phyloP scores from a whole-genome alignment of 2,888 invertebrate genomes.

The Cheilosia variabilis region DNA sequence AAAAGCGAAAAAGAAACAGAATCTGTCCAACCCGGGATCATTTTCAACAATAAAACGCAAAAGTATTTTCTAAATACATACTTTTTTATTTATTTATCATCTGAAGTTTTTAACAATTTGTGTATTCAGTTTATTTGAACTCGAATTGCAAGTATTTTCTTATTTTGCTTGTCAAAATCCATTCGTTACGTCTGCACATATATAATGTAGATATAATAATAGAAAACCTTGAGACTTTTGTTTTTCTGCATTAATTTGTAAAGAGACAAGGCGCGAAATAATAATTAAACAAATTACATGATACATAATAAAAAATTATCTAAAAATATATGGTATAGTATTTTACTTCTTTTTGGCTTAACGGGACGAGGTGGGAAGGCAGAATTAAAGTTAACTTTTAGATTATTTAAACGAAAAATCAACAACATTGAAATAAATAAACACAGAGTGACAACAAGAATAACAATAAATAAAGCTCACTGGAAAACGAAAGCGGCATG shows the following conservation, averaged over 20 bases:
- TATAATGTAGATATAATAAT: conserved; percentile 29
- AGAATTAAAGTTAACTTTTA: conserved; percentile 36
- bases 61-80: conserved; percentile 3
- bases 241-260: conserved; percentile 16
- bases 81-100: conserved; percentile 32
- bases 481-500: conserved; percentile 28
- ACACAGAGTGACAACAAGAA: conserved; percentile 36
- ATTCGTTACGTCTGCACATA: conserved; percentile 43
- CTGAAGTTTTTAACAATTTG: conserved; percentile 41
- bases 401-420: conserved; percentile 39
- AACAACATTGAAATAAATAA: conserved; percentile 48
- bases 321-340: conserved; percentile 24
- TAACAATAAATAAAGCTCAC: conserved; percentile 40
- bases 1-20: background rate
- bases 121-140: conserved; percentile 22
- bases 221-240: conserved; percentile 44
- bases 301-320: conserved; percentile 27
- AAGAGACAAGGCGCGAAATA: conserved; percentile 30
- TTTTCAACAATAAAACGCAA: background rate
- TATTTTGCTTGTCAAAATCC: conserved; percentile 42
- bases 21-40: background rate
- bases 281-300: conserved; percentile 26
- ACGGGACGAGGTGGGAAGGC: background rate
- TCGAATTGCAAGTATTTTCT: background rate
- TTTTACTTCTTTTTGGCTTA: conserved; percentile 40